Percentiles rank a stretch among this genome's conserved stretches.
These are phyloP conservation scores for Acleris holmiana DNA, from an alignment of 2,888 invertebrate species.

Conservation along the genomic window DNA sequence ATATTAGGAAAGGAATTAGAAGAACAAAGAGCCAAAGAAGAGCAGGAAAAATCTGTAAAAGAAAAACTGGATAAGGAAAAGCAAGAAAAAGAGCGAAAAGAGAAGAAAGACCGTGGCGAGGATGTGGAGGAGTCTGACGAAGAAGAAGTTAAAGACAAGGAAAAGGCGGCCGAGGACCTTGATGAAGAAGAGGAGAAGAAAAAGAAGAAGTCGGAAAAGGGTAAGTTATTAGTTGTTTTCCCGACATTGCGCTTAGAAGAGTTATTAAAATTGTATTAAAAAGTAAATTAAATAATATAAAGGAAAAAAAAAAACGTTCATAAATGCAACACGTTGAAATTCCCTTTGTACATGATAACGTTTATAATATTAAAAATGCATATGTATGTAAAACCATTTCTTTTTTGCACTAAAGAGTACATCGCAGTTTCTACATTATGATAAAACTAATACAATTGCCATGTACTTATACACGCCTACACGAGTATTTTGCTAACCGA, in stretches of 20 bases:
- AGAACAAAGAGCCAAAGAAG: slow-evolving; percentile 84
- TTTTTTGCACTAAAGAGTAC: no score
- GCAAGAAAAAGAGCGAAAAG: slow-evolving; percentile 53
- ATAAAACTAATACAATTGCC: no score
- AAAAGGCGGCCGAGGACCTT: slow-evolving; percentile 18
- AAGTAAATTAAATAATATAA: no score
- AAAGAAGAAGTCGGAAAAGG: slow-evolving; percentile 55
- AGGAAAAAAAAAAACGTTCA: no score
- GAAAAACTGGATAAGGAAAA: slow-evolving; percentile 63
- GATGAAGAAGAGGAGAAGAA: slow-evolving; percentile 43
- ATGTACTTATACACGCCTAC: no score
- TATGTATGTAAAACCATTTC: no score
- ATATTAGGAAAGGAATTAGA: slow-evolving; percentile 86
- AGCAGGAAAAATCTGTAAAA: slow-evolving; percentile 67
- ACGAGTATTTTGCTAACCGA: no score
- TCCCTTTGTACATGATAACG: no score
- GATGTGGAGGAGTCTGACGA: slow-evolving; percentile 57
- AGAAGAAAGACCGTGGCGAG: slow-evolving; percentile 57
- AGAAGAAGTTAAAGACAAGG: slow-evolving; percentile 33
- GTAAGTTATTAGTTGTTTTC: slow-evolving; percentile 34
- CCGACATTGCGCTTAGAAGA: not conserved
- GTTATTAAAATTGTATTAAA: not conserved
- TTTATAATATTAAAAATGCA: no score
- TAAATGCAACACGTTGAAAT: no score
- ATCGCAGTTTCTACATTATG: no score